Evolutionary conservation across 2,113 vertebrate species (phyloP).

Genomic region (Raja brachyura): DNA sequence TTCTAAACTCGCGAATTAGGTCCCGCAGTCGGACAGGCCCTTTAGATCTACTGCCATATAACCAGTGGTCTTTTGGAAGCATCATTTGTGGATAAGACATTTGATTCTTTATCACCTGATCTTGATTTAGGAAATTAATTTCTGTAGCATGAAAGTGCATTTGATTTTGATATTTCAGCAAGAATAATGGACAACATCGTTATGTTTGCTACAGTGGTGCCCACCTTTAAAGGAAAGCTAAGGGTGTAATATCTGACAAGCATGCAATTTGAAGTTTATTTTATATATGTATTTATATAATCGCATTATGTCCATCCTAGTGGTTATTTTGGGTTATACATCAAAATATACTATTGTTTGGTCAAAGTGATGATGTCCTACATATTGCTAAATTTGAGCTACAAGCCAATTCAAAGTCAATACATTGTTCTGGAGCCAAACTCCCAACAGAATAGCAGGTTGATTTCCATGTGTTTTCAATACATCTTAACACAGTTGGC

Average conservation of each 20-base stretch:
- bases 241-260: not conserved
- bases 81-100: not conserved
- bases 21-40: no score
- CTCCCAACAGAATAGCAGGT: not conserved
- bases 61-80: not conserved
- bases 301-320: not conserved
- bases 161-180: not conserved
- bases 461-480: not conserved
- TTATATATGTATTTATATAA: not conserved
- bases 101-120: not conserved
- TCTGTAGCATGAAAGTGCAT: not conserved
- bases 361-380: not conserved
- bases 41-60: not conserved
- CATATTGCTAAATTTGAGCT: not conserved
- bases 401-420: not conserved
- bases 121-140: no score
- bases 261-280: not conserved
- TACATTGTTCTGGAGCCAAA: not conserved
- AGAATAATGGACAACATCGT: not conserved
- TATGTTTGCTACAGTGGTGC: not conserved
- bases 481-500: not conserved
- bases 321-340: not conserved
- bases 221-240: not conserved
- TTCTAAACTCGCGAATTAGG: no score
- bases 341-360: not conserved